phyloP scores from a whole-genome alignment of 1,140 invertebrate species.

The Fopius arisanus region DNA sequence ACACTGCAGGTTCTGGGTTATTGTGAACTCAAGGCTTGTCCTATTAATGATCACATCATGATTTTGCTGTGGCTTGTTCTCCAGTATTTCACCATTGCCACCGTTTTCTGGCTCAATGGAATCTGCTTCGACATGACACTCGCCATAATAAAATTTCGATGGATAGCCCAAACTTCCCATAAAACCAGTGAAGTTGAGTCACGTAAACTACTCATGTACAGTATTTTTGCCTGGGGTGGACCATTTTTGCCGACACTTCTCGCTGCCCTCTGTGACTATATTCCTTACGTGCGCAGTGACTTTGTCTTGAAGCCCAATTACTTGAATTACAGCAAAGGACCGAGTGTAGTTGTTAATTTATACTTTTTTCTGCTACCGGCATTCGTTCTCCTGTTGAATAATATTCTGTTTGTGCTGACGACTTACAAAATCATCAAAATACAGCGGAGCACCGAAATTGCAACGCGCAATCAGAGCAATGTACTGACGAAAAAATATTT shows the following conservation, averaged over 20 bases:
- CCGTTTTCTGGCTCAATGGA: constrained; percentile 54
- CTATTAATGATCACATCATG: constrained; percentile 31
- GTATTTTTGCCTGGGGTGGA: constrained; percentile 39
- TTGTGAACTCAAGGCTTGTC: constrained; percentile 38
- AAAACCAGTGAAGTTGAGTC: constrained; percentile 35
- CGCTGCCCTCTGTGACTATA: constrained; percentile 45
- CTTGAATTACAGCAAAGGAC: constrained; percentile 37
- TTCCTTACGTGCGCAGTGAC: constrained; percentile 41
- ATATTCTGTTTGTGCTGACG: constrained; percentile 47
- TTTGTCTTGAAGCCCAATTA: constrained; percentile 46
- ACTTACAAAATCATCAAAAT: constrained; percentile 48
- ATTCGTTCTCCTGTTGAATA: constrained; percentile 46
- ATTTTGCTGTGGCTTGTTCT: constrained; percentile 46
- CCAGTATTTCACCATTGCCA: constrained; percentile 52
- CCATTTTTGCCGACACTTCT: constrained; percentile 40
- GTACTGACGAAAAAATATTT: constrained; percentile 45
- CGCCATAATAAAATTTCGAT: constrained; percentile 47
- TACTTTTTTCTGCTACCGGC: constrained; percentile 50
- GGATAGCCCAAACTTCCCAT: constrained; percentile 34
- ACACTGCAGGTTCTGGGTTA: constrained; percentile 41
- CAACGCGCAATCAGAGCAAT: constrained; percentile 39
- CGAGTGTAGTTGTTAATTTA: constrained; percentile 42
- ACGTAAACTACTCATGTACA: constrained; percentile 41
- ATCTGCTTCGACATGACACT: constrained; percentile 54
- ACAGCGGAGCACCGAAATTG: constrained; percentile 45